phyloP scores from a whole-genome alignment of 2,113 vertebrate genomes.

The Myxocyprinus asiaticus region DNA sequence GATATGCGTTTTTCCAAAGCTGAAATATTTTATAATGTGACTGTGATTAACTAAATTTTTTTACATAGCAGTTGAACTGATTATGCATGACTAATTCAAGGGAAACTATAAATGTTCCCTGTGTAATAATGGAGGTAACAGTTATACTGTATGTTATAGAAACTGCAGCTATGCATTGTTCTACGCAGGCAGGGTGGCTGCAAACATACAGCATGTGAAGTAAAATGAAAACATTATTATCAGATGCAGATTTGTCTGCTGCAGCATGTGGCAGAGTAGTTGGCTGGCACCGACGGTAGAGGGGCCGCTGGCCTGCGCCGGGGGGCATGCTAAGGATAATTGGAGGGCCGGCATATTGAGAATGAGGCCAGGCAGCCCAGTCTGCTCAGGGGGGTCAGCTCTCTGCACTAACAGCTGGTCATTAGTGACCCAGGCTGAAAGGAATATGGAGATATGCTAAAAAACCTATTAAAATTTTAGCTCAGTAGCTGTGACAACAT shows the following conservation, averaged over 20 bases:
- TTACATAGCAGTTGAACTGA: no score
- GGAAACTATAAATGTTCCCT: background rate
- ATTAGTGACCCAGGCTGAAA: constrained; percentile 57
- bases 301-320: constrained; percentile 44
- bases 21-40: background rate
- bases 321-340: constrained; percentile 58
- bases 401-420: constrained; percentile 33
- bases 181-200: background rate
- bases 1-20: background rate
- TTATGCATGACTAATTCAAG: background rate
- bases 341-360: constrained; percentile 55
- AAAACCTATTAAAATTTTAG: constrained; percentile 52
- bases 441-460: constrained; percentile 51
- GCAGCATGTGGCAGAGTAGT: constrained; percentile 23
- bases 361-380: constrained; percentile 42
- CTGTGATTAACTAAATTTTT: background rate
- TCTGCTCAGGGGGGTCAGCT: constrained; percentile 49
- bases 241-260: constrained; percentile 37
- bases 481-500: constrained; percentile 52
- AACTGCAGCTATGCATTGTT: background rate
- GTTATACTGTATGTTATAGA: constrained; percentile 5
- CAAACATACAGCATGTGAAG: constrained; percentile 15
- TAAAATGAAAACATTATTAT: constrained; percentile 34
- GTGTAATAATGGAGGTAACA: background rate
- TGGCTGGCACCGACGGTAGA: constrained; percentile 26